A percentile compares a stretch with the other conserved stretches of the same genome.
Evolutionary conservation across 1,140 invertebrate species (phyloP).

Genomic region (Drosophila setifemur): DNA sequence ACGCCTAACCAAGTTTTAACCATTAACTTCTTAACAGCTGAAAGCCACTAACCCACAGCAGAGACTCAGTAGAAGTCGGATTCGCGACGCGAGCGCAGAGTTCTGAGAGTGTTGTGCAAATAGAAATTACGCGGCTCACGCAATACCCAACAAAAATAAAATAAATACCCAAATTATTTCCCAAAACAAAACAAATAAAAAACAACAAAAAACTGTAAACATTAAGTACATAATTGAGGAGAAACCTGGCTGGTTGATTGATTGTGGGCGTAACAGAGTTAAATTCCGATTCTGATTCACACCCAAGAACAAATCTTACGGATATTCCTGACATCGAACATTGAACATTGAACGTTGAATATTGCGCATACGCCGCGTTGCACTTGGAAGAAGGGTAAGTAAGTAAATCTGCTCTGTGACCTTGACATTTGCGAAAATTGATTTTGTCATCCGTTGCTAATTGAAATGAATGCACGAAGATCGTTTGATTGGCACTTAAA

Average conservation of each 20-base stretch:
- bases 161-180: too few species aligned
- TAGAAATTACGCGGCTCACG: conserved; percentile 27
- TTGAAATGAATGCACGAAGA: conserved; percentile 61
- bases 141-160: conserved; percentile 24
- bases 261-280: conserved; percentile 56
- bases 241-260: conserved; percentile 41
- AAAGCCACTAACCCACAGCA: conserved; percentile 61
- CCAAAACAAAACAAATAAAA: conserved; percentile 24
- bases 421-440: conserved; percentile 63
- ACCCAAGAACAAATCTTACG: conserved; percentile 33
- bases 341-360: background rate
- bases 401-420: conserved; percentile 25
- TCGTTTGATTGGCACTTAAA: conserved; percentile 71
- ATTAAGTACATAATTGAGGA: conserved; percentile 23
- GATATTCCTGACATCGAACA: too few species aligned
- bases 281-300: conserved; percentile 30
- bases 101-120: conserved; percentile 71
- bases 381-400: conserved; percentile 49
- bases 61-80: conserved; percentile 64
- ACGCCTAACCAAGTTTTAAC: conserved; percentile 25
- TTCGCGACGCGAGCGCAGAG: conserved; percentile 45
- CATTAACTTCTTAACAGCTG: conserved; percentile 28
- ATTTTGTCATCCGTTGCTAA: conserved; percentile 69
- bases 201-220: conserved; percentile 16
- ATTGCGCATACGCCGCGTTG: conserved; percentile 47